Evolutionary conservation across 1,140 invertebrate genomes (phyloP).

Genomic region (Drosophila parvula): DNA sequence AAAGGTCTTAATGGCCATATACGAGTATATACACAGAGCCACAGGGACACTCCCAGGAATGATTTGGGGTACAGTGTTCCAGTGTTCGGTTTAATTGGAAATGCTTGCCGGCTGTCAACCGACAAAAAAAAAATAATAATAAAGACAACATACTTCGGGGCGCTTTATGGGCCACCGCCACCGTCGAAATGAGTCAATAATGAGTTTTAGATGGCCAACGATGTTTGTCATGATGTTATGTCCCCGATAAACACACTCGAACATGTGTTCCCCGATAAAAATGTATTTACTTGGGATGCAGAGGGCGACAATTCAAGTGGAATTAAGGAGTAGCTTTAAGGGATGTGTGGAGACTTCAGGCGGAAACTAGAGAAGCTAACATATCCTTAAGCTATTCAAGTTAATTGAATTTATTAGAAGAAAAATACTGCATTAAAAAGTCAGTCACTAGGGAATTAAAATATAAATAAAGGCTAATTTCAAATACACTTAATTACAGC

Average conservation of each 20-base stretch:
- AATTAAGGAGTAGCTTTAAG: conserved; percentile 12
- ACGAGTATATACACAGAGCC: conserved; percentile 2
- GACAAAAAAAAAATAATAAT: conserved; percentile 41
- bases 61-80: conserved; percentile 5
- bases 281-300: conserved; percentile 1
- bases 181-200: conserved; percentile 71
- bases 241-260: conserved; percentile 40
- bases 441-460: background rate
- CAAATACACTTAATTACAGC: no score
- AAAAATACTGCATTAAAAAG: background rate
- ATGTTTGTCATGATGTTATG: conserved; percentile 52
- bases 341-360: background rate
- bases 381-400: no score
- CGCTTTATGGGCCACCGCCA: conserved; percentile 52
- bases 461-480: background rate
- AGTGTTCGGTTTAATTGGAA: conserved; percentile 66
- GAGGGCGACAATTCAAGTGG: background rate
- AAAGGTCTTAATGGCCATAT: conserved; percentile 55
- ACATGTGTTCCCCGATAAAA: conserved; percentile 57
- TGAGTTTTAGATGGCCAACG: conserved; percentile 67
- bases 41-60: conserved; percentile 3
- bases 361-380: background rate
- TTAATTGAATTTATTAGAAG: conserved; percentile 1
- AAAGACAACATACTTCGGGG: conserved; percentile 75
- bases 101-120: conserved; percentile 60